Percentiles rank a stretch among this genome's conserved stretches.
Conservation (phyloP, 1,140 invertebrate genomes). For the Calephelis nemesis region DNA sequence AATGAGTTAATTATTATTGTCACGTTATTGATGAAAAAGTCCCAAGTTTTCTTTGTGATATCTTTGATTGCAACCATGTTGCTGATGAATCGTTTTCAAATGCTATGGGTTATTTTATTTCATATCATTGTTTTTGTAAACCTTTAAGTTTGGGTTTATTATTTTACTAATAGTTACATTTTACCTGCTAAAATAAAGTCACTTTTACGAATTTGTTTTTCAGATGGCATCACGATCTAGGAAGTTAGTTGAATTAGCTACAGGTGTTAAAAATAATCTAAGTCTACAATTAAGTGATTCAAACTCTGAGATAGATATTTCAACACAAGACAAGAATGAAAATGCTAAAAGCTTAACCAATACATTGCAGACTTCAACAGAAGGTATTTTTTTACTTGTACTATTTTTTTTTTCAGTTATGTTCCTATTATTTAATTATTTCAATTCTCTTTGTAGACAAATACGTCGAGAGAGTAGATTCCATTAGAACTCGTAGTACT, state of each 20-base stretch:
- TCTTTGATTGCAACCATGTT: constrained; percentile 24
- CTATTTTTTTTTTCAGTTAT: constrained; percentile 19
- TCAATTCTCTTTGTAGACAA: constrained; percentile 22
- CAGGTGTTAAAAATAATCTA: constrained; percentile 22
- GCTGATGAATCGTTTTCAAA: constrained; percentile 24
- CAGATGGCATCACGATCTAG: constrained; percentile 23
- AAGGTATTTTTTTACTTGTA: constrained; percentile 15
- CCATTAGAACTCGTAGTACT: constrained; percentile 22
- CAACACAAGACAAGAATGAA: constrained; percentile 21
- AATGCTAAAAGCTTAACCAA: constrained; percentile 17
- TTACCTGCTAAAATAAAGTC: constrained; percentile 14
- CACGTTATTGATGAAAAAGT: constrained; percentile 24
- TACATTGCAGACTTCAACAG: constrained; percentile 20
- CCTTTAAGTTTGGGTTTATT: too few species aligned
- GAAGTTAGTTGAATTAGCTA: constrained; percentile 24
- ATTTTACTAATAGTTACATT: too few species aligned
- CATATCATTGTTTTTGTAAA: constrained; percentile 22
- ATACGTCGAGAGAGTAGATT: constrained; percentile 18
- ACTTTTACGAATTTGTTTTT: constrained; percentile 24
- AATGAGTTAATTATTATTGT: constrained; percentile 21
- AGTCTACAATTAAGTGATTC: constrained; percentile 20
- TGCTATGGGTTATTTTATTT: constrained; percentile 27
- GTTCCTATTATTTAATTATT: constrained; percentile 24
- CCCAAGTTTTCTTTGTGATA: constrained; percentile 23
- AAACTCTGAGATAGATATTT: constrained; percentile 27